Base-by-base conservation (phyloP, 2,797 vertebrate species). In the Aldrovandia affinis region DNA sequence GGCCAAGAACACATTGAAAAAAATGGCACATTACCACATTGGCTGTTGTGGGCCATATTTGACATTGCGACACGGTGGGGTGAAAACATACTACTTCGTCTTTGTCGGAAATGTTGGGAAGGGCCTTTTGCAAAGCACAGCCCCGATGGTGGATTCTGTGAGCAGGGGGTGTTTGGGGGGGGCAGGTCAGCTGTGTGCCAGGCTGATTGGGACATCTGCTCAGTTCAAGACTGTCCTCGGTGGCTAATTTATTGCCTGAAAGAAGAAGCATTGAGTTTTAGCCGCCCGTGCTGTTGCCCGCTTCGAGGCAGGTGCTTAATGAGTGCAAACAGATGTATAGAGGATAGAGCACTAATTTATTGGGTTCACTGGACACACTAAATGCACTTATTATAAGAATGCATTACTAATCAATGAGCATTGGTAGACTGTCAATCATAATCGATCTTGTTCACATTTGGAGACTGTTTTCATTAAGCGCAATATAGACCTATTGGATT, bases 341-440 rank as follows among this genome's bases (percentile, higher is more conserved):
- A 22, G 20, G 50, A 39, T 57, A 22, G 52, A 59, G 33, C 55
- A 18, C 36, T 57, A 59, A 81, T 81, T 81, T 55, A 81, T 39
- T n/a, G 54, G 54, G 79, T 61, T 81, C 54, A 59, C 30, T 36
- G 52, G 15, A 80, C 55, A 39, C 55, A 54, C 78, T 36, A 61
- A 57, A 81, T 42, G 22, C 33, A 30, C 79, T 81, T 33, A 42
- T 55, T 39, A 81, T 36, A 61, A 57, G 55, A 28, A 57, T 42
- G 55, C 54, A 80, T 81, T 81, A 59, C 79, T 15, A 39, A 55
- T 59, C 28, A 59, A 57, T 80, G 39, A 57, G 55, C 33, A 81
- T 57, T 61, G 79, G 79, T 20, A 36, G 33, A 55, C 30, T 57
- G 79, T 81, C 79, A 57, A 57, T 81, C 52, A 81, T 81, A 55